A percentile compares a stretch with the other conserved stretches of the same genome.
phyloP scores from a whole-genome alignment of 2,113 vertebrate genomes.

The Ornithorhynchus anatinus region DNA sequence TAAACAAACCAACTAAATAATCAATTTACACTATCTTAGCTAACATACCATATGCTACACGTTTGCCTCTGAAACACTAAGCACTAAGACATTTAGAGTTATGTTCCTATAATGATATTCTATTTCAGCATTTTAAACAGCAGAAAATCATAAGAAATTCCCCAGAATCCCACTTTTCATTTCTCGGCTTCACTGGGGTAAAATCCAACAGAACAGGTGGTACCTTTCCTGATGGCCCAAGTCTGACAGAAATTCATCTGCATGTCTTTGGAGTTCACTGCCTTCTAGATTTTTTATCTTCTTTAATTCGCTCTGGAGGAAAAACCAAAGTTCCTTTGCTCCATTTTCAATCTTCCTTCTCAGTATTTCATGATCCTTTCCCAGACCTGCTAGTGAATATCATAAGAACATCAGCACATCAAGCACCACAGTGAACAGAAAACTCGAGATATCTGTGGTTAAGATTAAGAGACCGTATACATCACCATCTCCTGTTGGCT shows the following conservation, averaged over 20 bases:
- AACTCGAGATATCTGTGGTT: slow-evolving; percentile 22
- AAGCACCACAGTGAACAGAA: not conserved
- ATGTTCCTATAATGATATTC: not conserved
- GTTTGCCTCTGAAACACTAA: not conserved
- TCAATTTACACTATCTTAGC: too few species aligned
- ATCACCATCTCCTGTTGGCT: slow-evolving; percentile 83
- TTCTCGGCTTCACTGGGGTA: slow-evolving; percentile 3
- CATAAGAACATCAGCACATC: slow-evolving; percentile 9
- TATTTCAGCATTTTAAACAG: not conserved
- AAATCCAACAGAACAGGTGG: slow-evolving; percentile 10
- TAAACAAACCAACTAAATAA: too few species aligned
- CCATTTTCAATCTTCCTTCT: slow-evolving; percentile 93
- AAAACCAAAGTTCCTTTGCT: slow-evolving; percentile 97
- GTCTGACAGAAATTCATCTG: slow-evolving; percentile 88
- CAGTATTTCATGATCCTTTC: slow-evolving; percentile 91
- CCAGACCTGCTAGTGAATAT: slow-evolving; percentile 72
- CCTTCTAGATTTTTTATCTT: slow-evolving; percentile 86
- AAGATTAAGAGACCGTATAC: slow-evolving; percentile 4
- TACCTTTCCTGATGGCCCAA: slow-evolving; percentile 97
- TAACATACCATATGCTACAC: not conserved
- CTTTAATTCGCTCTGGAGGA: slow-evolving; percentile 93
- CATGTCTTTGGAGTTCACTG: slow-evolving; percentile 82
- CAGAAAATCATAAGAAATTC: slow-evolving; percentile 6
- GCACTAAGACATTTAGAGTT: not conserved
- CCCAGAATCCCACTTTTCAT: slow-evolving; percentile 1